Conservation (phyloP, 2,888 invertebrate genomes). For the Cactoblastis cactorum region DNA sequence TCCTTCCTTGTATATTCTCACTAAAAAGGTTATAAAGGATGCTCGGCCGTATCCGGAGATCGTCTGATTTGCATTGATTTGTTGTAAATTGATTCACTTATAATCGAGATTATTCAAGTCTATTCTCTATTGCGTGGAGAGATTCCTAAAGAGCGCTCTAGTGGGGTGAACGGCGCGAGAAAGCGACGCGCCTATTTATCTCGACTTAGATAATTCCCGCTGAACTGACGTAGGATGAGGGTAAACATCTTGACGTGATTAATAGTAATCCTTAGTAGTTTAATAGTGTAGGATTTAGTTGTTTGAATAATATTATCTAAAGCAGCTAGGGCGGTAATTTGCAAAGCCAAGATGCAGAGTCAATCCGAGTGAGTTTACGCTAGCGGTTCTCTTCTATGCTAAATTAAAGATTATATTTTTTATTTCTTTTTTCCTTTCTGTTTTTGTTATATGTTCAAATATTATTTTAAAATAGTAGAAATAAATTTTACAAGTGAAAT, state of each 20-base stretch:
- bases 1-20: conserved; percentile 25
- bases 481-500: too few relatives aligned
- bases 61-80: conserved; percentile 42
- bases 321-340: conserved; percentile 42
- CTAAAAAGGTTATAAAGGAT: conserved; percentile 23
- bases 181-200: conserved; percentile 62
- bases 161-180: conserved; percentile 42
- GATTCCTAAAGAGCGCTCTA: conserved; percentile 47
- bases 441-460: conserved; percentile 1
- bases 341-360: conserved; percentile 29
- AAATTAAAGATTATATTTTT: conserved; percentile 7
- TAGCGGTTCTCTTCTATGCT: conserved; percentile 16
- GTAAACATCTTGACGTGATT: conserved; percentile 76
- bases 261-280: conserved; percentile 72
- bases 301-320: conserved; percentile 61
- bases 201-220: conserved; percentile 66
- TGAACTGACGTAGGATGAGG: conserved; percentile 68
- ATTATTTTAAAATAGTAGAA: too few relatives aligned
- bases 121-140: conserved; percentile 44
- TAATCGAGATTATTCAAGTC: conserved; percentile 42
- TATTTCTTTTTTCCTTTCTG: conserved; percentile 3
- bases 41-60: conserved; percentile 22
- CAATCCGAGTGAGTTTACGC: conserved; percentile 10
- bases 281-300: conserved; percentile 68
- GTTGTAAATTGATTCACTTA: conserved; percentile 55